phyloP scores from a whole-genome alignment of 2,113 vertebrate genomes.

The Fregata magnificens region DNA sequence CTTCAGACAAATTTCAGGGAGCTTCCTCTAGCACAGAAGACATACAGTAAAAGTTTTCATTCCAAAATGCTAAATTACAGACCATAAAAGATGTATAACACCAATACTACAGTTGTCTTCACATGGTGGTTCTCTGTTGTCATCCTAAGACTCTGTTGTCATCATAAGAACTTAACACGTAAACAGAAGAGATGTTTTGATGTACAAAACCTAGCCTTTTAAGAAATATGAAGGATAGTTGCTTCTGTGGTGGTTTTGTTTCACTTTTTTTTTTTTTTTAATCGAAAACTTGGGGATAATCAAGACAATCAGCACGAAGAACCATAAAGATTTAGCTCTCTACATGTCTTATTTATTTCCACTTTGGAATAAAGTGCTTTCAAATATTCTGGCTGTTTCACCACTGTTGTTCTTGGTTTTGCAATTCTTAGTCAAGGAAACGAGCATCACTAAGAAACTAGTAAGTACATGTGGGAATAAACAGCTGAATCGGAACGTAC shows the following conservation, averaged over 20 bases:
- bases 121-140: neutral
- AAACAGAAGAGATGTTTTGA: neutral
- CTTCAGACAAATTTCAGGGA: neutral
- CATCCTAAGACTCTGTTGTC: neutral
- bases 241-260: neutral
- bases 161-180: neutral
- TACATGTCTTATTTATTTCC: neutral
- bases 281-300: neutral
- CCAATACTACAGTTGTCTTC: neutral
- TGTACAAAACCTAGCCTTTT: neutral
- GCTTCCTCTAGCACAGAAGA: neutral
- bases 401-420: conserved; percentile 23
- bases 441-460: conserved; percentile 36
- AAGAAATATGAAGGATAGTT: neutral
- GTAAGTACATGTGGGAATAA: conserved; percentile 63
- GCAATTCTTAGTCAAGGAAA: conserved; percentile 52
- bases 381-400: conserved; percentile 19
- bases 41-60: neutral
- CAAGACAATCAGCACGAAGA: neutral
- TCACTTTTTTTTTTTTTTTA: neutral
- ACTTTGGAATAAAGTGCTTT: neutral
- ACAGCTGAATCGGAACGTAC: conserved; percentile 18
- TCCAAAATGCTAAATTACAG: neutral
- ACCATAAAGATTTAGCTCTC: neutral
- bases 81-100: neutral